Conservation (phyloP, 2,797 vertebrate species). For the Hydrophis major region DNA sequence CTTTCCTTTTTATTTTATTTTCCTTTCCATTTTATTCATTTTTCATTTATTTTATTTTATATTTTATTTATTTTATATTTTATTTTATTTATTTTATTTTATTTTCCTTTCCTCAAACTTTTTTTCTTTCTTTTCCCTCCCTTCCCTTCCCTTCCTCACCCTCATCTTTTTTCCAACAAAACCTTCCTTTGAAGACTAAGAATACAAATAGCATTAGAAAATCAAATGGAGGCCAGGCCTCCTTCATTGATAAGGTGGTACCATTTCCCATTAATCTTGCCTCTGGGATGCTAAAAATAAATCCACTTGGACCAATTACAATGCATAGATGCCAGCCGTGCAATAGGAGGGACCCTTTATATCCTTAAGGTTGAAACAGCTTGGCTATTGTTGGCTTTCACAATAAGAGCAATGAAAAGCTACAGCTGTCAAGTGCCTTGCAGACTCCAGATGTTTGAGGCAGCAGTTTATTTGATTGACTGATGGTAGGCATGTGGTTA, state of each 20-base stretch:
- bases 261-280: conserved; percentile 11
- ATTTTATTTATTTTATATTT: too few relatives aligned
- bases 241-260: neutral
- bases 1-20: too few relatives aligned
- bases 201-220: conserved; percentile 39
- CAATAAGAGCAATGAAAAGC: conserved; percentile 46
- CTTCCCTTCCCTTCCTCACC: too few relatives aligned
- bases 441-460: conserved; percentile 62
- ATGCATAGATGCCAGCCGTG: conserved; percentile 40
- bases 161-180: neutral
- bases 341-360: conserved; percentile 32
- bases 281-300: conserved; percentile 16
- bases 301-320: conserved; percentile 52
- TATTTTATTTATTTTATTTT: too few relatives aligned
- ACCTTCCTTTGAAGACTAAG: neutral
- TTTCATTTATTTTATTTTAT: too few relatives aligned
- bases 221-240: conserved; percentile 37
- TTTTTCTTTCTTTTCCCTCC: accelerated
- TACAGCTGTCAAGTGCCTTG: conserved; percentile 43
- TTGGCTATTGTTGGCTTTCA: conserved; percentile 62
- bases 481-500: conserved; percentile 57
- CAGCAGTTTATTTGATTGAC: conserved; percentile 67
- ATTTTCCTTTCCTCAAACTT: too few relatives aligned
- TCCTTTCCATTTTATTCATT: too few relatives aligned
- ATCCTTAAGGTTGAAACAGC: conserved; percentile 10